Evolutionary conservation across 2,888 invertebrate genomes (phyloP).

Genomic region (Cephus spinipes): DNA sequence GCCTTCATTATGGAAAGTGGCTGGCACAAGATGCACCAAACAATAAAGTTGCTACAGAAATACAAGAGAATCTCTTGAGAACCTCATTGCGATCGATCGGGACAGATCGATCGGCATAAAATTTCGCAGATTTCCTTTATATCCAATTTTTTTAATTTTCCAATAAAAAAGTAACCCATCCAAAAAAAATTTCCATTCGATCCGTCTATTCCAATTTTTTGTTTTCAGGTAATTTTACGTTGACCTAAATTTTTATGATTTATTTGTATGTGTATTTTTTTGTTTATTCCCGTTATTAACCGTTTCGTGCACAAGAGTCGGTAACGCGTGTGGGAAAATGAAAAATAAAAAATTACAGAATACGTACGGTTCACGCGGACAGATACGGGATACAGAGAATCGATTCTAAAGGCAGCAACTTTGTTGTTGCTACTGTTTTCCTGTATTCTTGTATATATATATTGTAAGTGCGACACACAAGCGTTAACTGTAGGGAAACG

Average conservation of each 20-base stretch:
- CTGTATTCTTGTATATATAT: not conserved
- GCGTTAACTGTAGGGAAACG: not conserved
- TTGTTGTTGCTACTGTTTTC: conserved; percentile 3
- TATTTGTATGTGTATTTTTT: too few species aligned
- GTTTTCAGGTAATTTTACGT: too few species aligned
- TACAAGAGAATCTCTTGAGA: not conserved
- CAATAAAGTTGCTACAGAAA: conserved; percentile 57
- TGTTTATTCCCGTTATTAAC: too few species aligned
- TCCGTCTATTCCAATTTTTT: too few species aligned
- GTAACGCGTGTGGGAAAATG: not conserved
- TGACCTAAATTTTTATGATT: too few species aligned
- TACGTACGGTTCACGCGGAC: too few species aligned
- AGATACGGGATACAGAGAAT: too few species aligned
- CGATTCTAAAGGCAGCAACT: not conserved
- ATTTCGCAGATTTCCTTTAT: not conserved
- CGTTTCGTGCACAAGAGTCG: too few species aligned
- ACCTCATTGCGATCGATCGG: conserved; percentile 5
- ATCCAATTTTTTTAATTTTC: not conserved
- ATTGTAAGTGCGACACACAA: not conserved
- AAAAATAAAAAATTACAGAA: too few species aligned
- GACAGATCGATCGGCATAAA: not conserved
- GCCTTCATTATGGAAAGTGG: conserved; percentile 59
- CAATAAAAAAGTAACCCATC: not conserved
- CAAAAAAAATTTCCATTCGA: not conserved
- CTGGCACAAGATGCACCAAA: conserved; percentile 58